Evolutionary conservation across 2,888 invertebrate genomes (phyloP), one percentile per base, ranked within the genome.

Genomic region (Acrobasis suavella): DNA sequence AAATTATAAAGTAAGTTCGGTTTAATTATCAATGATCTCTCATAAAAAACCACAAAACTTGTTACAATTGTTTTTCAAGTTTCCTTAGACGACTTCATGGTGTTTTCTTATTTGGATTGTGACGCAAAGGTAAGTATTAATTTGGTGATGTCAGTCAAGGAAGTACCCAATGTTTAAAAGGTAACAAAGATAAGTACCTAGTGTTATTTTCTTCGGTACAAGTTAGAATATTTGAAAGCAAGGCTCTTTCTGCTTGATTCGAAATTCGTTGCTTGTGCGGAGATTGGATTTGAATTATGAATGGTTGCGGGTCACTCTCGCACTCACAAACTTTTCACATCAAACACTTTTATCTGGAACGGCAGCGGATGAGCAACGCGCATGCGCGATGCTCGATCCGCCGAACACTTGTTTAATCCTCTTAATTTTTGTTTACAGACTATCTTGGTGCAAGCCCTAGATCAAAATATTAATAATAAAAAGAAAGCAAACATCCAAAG

Each of bases 251-350:
- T 49, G 42, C 50, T 49, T 32, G 32, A 38, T 56, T 50, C 17
- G 32, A 32, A 50, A 55, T 55, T 49, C 14, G 62, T 50, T 55
- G 54, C 37, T 54, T 39, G 54, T 61, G 60, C 67, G 66, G 71
- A 76, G 74, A 77, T 76, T 72, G 72, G 70, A 73, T 78, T 73
- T 73, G 69, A 78, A 74, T 66, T 67, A 71, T 76, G 73, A 75
- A 76, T 75, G 73, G 68, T 67, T 67, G 72, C 75, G 71, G 78
- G 74, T 75, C 77, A 78, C 75, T 78, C 79, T 76, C 72, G 77
- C 73, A 73, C 72, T 75, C 79, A 77, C 76, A 77, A 85, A 85
- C 75, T 85, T 85, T 84, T 77, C 83, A 83, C 84, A 83, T 83
- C 80, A 76, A 81, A 75, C 82, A 85, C 82, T 80, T 77, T 77